These are phyloP conservation scores for Coluber constrictor DNA, from an alignment of 2,797 vertebrate species.

Conservation along the genomic window DNA sequence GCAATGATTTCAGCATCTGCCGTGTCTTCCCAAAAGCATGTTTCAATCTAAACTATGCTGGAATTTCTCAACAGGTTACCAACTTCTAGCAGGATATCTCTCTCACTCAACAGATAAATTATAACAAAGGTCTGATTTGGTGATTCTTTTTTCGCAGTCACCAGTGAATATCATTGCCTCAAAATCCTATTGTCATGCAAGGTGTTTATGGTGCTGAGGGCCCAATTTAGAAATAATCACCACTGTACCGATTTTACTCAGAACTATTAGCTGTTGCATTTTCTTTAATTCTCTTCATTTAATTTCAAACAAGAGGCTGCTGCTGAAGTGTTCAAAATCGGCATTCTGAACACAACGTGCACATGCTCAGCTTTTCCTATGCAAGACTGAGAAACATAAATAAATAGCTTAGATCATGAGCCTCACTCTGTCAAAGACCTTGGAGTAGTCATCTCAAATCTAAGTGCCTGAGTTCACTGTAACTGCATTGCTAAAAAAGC, in stretches of 20 bases:
- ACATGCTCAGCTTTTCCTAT: not conserved
- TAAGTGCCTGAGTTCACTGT: no score
- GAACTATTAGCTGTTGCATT: constrained; percentile 4
- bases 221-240: constrained; percentile 29
- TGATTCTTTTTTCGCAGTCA: not conserved
- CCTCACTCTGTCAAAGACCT: no score
- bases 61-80: not conserved
- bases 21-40: not conserved
- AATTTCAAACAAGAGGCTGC: not conserved
- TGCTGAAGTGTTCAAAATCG: not conserved
- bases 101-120: not conserved
- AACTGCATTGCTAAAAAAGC: no score
- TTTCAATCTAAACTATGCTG: not conserved
- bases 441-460: no score
- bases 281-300: constrained; percentile 25
- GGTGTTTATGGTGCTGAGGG: not conserved
- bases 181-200: constrained; percentile 2
- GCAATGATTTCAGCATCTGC: not conserved
- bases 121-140: not conserved
- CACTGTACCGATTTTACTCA: not conserved
- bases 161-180: not conserved
- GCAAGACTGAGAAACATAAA: not conserved
- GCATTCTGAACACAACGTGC: constrained; percentile 10
- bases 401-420: not conserved
- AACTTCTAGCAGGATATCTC: not conserved